A percentile compares a stretch with the other conserved stretches of the same genome.
Evolutionary conservation across 2,888 invertebrate genomes (phyloP).

Genomic region (Aromia moschata): DNA sequence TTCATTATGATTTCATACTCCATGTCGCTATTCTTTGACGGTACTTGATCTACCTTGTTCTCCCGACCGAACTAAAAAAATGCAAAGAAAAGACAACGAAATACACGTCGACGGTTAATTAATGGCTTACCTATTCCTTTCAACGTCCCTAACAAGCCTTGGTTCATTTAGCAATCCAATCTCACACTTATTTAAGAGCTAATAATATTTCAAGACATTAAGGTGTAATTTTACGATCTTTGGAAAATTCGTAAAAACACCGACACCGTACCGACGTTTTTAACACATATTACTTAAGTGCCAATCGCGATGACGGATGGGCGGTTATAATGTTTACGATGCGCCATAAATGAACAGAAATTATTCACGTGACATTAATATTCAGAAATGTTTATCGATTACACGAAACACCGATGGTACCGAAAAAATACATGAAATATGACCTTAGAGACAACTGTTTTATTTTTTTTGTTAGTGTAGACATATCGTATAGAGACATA

Average conservation of each 20-base stretch:
- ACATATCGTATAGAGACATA: no score
- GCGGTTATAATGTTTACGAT: conserved; percentile 24
- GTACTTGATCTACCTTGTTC: no score
- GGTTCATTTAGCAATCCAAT: conserved; percentile 9
- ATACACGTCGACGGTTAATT: neutral
- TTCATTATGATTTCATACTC: no score
- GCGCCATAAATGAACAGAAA: conserved; percentile 18
- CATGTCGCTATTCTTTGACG: no score
- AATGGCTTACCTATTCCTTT: neutral
- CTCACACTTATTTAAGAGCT: conserved; percentile 24
- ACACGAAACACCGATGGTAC: no score
- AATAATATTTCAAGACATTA: conserved; percentile 13
- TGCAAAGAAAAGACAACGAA: conserved; percentile 1
- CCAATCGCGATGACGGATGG: conserved; percentile 31
- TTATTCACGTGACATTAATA: conserved; percentile 22
- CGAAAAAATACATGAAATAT: no score
- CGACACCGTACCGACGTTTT: conserved; percentile 28
- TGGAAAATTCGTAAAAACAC: conserved; percentile 14
- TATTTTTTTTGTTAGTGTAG: no score
- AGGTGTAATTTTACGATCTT: conserved; percentile 26
- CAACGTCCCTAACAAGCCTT: neutral
- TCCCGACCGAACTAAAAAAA: no score
- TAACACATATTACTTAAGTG: conserved; percentile 31
- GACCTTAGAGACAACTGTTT: no score
- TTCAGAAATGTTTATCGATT: no score